Percentiles rank a stretch among this genome's conserved stretches.
phyloP scores from a whole-genome alignment of 1,140 invertebrate genomes.

The Drosophila subobscura region DNA sequence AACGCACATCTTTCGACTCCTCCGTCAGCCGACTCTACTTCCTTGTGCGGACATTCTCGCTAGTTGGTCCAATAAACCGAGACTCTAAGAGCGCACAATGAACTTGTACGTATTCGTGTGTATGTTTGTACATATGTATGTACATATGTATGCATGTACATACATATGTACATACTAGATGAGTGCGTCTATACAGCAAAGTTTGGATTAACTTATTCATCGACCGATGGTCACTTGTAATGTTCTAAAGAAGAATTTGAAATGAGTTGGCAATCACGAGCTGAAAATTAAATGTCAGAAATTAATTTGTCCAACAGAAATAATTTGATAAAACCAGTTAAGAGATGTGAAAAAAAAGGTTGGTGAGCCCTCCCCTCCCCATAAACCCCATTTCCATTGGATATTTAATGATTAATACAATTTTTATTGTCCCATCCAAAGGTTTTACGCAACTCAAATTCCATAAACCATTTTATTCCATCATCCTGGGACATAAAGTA shows the following conservation, averaged over 20 bases:
- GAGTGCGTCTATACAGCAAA: too few relatives aligned
- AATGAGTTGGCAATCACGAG: too few relatives aligned
- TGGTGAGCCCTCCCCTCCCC: too few relatives aligned
- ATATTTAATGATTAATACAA: constrained; percentile 40
- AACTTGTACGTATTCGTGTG: constrained; percentile 5
- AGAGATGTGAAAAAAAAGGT: too few relatives aligned
- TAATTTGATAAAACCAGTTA: too few relatives aligned
- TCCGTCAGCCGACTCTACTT: background rate
- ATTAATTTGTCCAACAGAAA: too few relatives aligned
- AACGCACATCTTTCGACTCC: constrained; percentile 51
- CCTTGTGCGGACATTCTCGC: constrained; percentile 45
- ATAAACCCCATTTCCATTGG: constrained; percentile 5
- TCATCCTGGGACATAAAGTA: constrained; percentile 31
- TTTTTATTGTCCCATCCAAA: constrained; percentile 38
- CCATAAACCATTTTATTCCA: constrained; percentile 26
- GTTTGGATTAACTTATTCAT: too few relatives aligned
- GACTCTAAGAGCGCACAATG: constrained; percentile 56
- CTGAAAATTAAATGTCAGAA: too few relatives aligned
- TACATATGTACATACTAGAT: too few relatives aligned
- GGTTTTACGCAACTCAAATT: constrained; percentile 27
- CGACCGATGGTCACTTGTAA: too few relatives aligned
- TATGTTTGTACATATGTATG: constrained; percentile 16
- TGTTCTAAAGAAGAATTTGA: too few relatives aligned
- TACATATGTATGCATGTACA: too few relatives aligned
- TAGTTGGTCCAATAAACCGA: constrained; percentile 69